phyloP scores from a whole-genome alignment of 1,140 invertebrate species.

The Globodera rostochiensis region DNA sequence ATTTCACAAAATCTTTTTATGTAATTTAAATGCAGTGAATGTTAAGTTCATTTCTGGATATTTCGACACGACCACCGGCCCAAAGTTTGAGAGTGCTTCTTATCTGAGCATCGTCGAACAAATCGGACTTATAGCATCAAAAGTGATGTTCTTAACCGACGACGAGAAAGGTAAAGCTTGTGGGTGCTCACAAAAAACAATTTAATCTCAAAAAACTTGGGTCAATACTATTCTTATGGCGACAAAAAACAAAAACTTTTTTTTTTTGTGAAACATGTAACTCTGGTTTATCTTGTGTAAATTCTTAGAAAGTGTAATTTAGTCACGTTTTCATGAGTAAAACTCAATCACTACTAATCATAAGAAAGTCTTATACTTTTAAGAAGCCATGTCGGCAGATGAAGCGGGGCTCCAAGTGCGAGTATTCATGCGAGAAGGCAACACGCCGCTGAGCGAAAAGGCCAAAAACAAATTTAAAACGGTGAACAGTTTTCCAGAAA shows the following conservation, averaged over 20 bases:
- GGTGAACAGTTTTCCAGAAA: constrained; percentile 64
- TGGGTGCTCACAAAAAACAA: no score
- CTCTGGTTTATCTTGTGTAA: no score
- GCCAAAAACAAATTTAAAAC: constrained; percentile 71
- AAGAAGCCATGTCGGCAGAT: constrained; percentile 75
- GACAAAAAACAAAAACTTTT: no score
- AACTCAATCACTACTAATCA: no score
- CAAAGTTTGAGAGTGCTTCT: constrained; percentile 76
- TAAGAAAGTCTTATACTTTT: background rate
- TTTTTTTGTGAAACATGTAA: no score
- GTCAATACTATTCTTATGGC: no score
- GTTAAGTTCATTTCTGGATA: constrained; percentile 76
- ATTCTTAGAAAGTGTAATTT: no score
- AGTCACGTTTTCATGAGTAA: no score
- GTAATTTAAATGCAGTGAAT: background rate
- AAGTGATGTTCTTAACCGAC: constrained; percentile 84
- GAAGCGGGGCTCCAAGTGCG: constrained; percentile 74
- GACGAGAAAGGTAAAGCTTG: constrained; percentile 74
- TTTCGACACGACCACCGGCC: constrained; percentile 83
- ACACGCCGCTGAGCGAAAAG: constrained; percentile 73
- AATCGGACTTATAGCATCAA: constrained; percentile 71
- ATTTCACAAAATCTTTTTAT: background rate
- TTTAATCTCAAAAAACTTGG: no score
- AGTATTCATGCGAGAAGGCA: constrained; percentile 78
- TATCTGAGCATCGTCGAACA: constrained; percentile 78